Base-by-base conservation (phyloP, 2,113 vertebrate species). In the Serilophus lunatus region DNA sequence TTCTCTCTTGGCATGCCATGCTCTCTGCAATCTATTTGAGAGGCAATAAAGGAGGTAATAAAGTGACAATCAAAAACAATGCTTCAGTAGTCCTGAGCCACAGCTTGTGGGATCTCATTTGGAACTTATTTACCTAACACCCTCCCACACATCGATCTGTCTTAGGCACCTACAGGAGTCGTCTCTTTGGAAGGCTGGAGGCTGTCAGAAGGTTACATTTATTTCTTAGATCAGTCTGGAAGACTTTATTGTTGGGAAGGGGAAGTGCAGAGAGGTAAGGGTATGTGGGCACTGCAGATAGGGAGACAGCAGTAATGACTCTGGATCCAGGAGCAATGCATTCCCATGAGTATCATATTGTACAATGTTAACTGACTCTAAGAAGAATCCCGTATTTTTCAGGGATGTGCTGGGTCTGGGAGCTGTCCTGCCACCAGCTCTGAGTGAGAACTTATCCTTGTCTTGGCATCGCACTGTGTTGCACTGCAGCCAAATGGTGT, bases 61-160 rank as follows among this genome's bases (percentile, higher is more conserved):
- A 96, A 97, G 81, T 95, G 93, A 90, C 94, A 97, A 84, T 96
- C 91, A 92, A 91, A 97, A 92, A 54, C 92, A 97, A 95, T 8
- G 89, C 93, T 95, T 87, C 92, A 77, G 90, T 96, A 95, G 97
- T 90, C 76, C 65, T 93, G 89, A 93, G 57, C 38, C 2, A 56
- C 59, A 74, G 87, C 83, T 86, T 91, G 93, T 92, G 87, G 66
- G 85, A 76, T 96, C 95, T 96, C 95, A 86, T 97, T 96, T 93
- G 93, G 87, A 97, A 91, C 86, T 93, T 96, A 96, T 94, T 96
- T 97, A 92, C 80, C 83, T 96, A 95, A 92, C 88, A 54, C 42
- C 22, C 57, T 91, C 89, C 85, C 82, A 88, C 82, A 66, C 68
- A 91, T 80, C 56, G 84, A 40, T 94, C 94, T 92, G 56, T 95